phyloP scores from a whole-genome alignment of 2,888 invertebrate species.

The Drosophila fulvimacula region DNA sequence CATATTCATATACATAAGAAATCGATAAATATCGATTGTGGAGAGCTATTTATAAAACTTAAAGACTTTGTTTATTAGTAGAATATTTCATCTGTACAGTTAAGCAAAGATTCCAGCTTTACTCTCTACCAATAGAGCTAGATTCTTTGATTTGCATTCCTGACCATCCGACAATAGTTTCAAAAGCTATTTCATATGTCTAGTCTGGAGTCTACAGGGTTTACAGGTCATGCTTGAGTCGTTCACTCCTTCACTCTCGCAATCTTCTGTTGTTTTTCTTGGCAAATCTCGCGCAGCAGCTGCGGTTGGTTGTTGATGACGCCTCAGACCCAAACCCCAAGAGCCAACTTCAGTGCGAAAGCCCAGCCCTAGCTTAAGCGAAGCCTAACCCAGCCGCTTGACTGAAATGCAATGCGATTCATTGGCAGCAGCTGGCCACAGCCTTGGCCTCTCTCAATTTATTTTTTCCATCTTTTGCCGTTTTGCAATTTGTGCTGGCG shows the following conservation, averaged over 20 bases:
- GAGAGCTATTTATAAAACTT: no score
- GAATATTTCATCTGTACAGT: no score
- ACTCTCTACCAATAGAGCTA: no score
- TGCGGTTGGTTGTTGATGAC: conserved; percentile 54
- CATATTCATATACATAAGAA: no score
- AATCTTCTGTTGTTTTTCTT: conserved; percentile 21
- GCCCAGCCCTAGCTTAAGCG: neutral
- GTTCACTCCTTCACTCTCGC: neutral
- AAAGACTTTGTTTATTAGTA: no score
- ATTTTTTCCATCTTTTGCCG: neutral
- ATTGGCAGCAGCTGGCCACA: conserved; percentile 45
- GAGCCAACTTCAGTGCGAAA: conserved; percentile 1
- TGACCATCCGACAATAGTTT: no score
- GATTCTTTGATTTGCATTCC: no score
- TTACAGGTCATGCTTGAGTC: conserved; percentile 2
- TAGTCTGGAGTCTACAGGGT: neutral
- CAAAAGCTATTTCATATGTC: neutral
- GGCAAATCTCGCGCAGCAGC: conserved; percentile 71
- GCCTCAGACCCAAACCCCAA: conserved; percentile 8
- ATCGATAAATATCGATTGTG: no score
- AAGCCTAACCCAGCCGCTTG: conserved; percentile 1
- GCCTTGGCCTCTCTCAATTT: conserved; percentile 30
- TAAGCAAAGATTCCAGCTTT: no score
- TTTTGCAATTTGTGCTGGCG: conserved; percentile 22
- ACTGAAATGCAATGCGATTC: conserved; percentile 34